Base-by-base conservation (phyloP, 2,888 invertebrate species). In the Cheilosia scutellata region DNA sequence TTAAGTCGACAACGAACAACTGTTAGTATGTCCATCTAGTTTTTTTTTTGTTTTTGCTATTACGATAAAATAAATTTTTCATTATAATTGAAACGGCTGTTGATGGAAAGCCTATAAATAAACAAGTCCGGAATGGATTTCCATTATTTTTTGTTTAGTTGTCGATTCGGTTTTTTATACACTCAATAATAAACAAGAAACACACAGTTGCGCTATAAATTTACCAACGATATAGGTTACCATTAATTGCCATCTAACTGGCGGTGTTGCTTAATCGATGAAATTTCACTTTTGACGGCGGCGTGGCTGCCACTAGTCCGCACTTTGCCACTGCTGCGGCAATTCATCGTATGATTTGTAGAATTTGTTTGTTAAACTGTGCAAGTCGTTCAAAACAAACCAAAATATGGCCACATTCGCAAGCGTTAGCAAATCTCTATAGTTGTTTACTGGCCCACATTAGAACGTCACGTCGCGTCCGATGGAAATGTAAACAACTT, bases 271-370 rank as follows among this genome's bases (percentile, higher is more conserved):
- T 44, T 84, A 84, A 79, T 79, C 84, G 70, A 84, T 80, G 70
- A 79, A 79, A 62, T 62, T 79, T 80, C 65, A 84, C 68, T 84
- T 79, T 84, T 84, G 83, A 75, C 80, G 80, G 70, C 51, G 80
- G 70, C 42, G 5, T 58, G 49, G 51, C 51, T 55, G 65, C 63
- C 63, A 63, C 70, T 31, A 44, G 37, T 53, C n/a, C 37, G 11
- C 20, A 33, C n/a, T 57, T 7, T 11, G 13, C 40, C 37, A 20
- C 16, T 16, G 49, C 49, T 55, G 25, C 0, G 7, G 49, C 57
- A 78, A 79, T 79, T 75, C 63, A 58, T 74, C 79, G 83, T 58
- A 40, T 84, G 79, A 79, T 84, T 84, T 83, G 83, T 68, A 70
- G 79, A 80, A 84, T 75, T 70, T 70, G 75, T 68, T 77, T 72